Percentiles rank a stretch among this genome's conserved stretches.
phyloP scores from a whole-genome alignment of 2,888 invertebrate species.

The Ashinkailepas kermadecensis region DNA sequence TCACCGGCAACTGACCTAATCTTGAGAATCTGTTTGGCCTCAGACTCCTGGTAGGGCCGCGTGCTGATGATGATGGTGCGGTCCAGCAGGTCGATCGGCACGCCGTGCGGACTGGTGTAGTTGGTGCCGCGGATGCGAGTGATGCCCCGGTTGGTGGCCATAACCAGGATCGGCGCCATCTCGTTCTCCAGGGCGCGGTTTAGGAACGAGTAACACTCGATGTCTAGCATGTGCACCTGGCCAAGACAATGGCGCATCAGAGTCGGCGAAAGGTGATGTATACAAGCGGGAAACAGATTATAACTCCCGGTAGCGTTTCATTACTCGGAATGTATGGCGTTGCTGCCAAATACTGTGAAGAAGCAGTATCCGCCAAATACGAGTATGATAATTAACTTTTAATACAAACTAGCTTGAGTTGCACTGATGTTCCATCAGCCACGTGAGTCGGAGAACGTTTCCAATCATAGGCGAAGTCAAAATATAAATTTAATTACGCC shows the following conservation, averaged over 20 bases:
- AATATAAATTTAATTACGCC: too few relatives aligned
- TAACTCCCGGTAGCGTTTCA: too few relatives aligned
- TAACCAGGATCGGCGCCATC: slow-evolving; percentile 94
- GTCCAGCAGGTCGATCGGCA: slow-evolving; percentile 92
- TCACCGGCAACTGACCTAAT: slow-evolving; percentile 51
- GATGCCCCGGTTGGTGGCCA: slow-evolving; percentile 94
- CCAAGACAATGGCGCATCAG: slow-evolving; percentile 14
- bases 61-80: slow-evolving; percentile 92
- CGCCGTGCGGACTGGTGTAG: slow-evolving; percentile 91
- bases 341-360: too few relatives aligned
- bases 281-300: too few relatives aligned
- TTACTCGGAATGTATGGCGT: too few relatives aligned
- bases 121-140: slow-evolving; percentile 91
- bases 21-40: slow-evolving; percentile 82
- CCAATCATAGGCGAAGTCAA: too few relatives aligned
- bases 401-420: too few relatives aligned
- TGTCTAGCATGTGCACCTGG: slow-evolving; percentile 93
- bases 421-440: too few relatives aligned
- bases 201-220: slow-evolving; percentile 96
- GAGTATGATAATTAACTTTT: too few relatives aligned
- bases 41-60: slow-evolving; percentile 74
- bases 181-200: slow-evolving; percentile 96
- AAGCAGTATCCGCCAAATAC: too few relatives aligned
- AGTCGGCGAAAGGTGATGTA: too few relatives aligned
- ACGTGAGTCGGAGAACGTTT: too few relatives aligned